Conservation (phyloP, 2,113 vertebrate species). For the Scytalopus superciliaris region DNA sequence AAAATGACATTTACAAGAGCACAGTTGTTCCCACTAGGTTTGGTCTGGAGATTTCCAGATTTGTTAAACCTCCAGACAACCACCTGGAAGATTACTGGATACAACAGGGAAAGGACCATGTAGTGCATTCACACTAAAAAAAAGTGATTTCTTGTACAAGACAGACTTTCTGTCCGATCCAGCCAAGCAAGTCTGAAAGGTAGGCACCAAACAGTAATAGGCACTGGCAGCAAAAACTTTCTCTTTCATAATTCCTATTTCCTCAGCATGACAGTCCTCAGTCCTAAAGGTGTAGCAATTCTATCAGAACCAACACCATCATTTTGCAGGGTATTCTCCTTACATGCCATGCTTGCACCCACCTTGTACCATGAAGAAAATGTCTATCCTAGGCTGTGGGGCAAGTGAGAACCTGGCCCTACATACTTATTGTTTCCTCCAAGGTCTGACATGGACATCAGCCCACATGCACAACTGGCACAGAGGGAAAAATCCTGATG, state of each 20-base stretch:
- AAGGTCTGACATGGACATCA: neutral
- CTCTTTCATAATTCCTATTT: neutral
- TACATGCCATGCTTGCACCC: neutral
- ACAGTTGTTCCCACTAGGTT: neutral
- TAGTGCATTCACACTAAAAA: neutral
- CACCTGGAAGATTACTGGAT: neutral
- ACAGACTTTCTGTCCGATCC: neutral
- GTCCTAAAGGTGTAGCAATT: neutral
- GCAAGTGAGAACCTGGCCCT: neutral
- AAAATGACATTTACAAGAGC: neutral
- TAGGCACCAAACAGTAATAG: neutral
- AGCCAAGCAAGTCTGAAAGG: neutral
- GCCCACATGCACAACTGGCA: rapidly evolving
- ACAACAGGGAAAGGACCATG: neutral
- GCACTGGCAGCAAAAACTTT: neutral
- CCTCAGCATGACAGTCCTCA: neutral
- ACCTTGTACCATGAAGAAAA: neutral
- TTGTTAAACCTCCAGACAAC: neutral
- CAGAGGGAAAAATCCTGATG: neutral
- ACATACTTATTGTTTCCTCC: neutral
- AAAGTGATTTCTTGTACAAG: neutral
- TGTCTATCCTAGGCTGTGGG: neutral
- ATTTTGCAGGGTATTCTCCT: neutral
- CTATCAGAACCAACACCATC: neutral
- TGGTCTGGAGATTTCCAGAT: neutral